Conservation (phyloP, 2,113 vertebrate species). For the Bambusicola thoracicus region DNA sequence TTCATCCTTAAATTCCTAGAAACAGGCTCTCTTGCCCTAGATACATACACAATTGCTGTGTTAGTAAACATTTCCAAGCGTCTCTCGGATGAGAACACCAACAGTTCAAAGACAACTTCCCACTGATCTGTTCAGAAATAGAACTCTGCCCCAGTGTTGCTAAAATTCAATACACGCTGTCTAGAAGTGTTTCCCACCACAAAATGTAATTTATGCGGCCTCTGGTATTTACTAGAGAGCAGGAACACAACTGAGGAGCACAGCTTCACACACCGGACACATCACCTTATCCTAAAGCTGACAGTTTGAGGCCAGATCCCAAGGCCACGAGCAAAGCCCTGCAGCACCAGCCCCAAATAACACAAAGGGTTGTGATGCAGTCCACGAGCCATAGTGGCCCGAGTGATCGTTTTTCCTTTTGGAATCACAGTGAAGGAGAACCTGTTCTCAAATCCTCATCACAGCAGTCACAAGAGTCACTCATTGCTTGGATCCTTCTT, state of each 20-base stretch:
- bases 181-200: neutral
- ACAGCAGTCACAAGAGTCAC: neutral
- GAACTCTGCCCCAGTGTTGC: neutral
- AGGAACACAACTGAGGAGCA: neutral
- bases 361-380: neutral
- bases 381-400: neutral
- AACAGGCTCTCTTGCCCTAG: neutral
- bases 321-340: neutral
- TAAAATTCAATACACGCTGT: neutral
- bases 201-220: neutral
- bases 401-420: neutral
- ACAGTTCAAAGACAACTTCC: neutral
- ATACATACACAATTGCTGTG: neutral
- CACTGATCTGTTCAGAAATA: neutral
- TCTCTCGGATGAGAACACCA: neutral
- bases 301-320: neutral
- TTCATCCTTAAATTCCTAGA: constrained; percentile 36
- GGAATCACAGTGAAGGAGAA: neutral
- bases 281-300: neutral
- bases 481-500: neutral
- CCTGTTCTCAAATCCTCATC: neutral
- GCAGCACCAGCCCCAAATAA: neutral
- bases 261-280: neutral
- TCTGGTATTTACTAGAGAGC: neutral
- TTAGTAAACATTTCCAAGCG: neutral